Evolutionary conservation across 2,888 invertebrate species (phyloP).

Genomic region (Aricia artaxerxes): DNA sequence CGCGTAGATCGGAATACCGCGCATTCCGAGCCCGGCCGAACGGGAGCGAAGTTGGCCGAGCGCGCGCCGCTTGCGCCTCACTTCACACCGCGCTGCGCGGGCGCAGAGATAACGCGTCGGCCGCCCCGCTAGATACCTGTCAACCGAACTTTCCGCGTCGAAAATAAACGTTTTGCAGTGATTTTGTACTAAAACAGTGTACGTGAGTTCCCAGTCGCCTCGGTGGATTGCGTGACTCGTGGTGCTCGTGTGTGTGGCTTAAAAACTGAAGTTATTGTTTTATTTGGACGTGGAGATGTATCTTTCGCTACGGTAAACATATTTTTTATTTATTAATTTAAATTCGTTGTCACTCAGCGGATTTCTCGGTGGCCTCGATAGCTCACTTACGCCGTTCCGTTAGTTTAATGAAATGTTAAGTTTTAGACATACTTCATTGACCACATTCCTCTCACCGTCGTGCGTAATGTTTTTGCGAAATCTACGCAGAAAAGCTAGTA

Average conservation of each 20-base stretch:
- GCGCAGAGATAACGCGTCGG: conserved; percentile 75
- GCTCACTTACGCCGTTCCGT: conserved; percentile 58
- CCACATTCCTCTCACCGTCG: conserved; percentile 14
- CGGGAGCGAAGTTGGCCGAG: conserved; percentile 59
- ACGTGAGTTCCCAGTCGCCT: conserved; percentile 62
- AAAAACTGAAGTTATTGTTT: conserved; percentile 65
- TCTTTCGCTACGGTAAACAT: conserved; percentile 69
- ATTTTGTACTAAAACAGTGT: conserved; percentile 63
- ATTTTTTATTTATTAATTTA: conserved; percentile 48
- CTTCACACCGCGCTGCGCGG: conserved; percentile 78
- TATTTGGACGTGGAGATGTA: conserved; percentile 65
- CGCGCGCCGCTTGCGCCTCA: conserved; percentile 64
- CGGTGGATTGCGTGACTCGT: conserved; percentile 74
- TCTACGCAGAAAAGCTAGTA: neutral
- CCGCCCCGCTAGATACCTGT: conserved; percentile 69
- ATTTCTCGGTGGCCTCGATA: conserved; percentile 70
- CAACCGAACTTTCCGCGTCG: conserved; percentile 73
- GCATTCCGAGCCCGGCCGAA: conserved; percentile 70
- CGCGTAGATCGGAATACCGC: conserved; percentile 68
- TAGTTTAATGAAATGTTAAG: conserved; percentile 45
- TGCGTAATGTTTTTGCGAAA: conserved; percentile 23
- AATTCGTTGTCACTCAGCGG: conserved; percentile 56
- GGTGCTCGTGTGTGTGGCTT: conserved; percentile 75
- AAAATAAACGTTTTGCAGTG: conserved; percentile 68
- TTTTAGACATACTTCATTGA: conserved; percentile 30